These are phyloP conservation scores for Lasioglossum oenotherae DNA, from an alignment of 2,888 invertebrate genomes.

Conservation along the genomic window DNA sequence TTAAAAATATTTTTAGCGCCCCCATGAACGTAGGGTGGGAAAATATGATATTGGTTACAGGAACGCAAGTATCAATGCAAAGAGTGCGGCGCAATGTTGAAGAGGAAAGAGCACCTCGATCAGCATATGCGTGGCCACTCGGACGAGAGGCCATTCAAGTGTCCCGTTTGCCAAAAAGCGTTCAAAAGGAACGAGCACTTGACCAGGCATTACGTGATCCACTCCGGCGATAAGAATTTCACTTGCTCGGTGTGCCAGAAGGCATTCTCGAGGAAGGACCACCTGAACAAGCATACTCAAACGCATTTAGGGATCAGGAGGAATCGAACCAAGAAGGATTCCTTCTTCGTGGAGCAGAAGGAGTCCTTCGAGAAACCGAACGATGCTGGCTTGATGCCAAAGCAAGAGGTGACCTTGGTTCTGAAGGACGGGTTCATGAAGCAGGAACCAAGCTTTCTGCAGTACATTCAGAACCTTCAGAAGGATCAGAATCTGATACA, in stretches of 20 bases:
- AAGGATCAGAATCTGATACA: constrained; percentile 80
- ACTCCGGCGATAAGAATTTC: constrained; percentile 85
- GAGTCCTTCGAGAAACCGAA: constrained; percentile 72
- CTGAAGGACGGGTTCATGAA: constrained; percentile 77
- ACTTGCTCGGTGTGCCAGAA: constrained; percentile 85
- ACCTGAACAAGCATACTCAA: constrained; percentile 85
- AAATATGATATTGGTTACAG: constrained; percentile 58
- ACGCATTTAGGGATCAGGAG: constrained; percentile 83
- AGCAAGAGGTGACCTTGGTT: constrained; percentile 75
- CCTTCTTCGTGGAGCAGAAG: constrained; percentile 69
- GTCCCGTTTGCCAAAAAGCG: constrained; percentile 83
- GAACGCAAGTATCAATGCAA: constrained; percentile 85
- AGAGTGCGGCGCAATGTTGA: constrained; percentile 85
- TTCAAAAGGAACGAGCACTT: constrained; percentile 86
- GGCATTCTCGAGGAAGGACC: constrained; percentile 85
- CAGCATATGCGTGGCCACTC: constrained; percentile 85
- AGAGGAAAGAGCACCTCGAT: constrained; percentile 85
- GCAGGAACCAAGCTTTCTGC: constrained; percentile 76
- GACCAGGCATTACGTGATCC: constrained; percentile 85
- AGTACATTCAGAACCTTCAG: constrained; percentile 79
- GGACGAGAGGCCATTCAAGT: constrained; percentile 84
- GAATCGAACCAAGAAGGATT: constrained; percentile 78
- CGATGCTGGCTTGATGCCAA: constrained; percentile 66
- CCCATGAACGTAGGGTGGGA: not conserved
- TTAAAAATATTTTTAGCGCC: too few species aligned